Percentiles rank a stretch among this genome's conserved stretches.
Evolutionary conservation across 1,140 invertebrate species (phyloP).

Genomic region (Lasaia peninsularis): DNA sequence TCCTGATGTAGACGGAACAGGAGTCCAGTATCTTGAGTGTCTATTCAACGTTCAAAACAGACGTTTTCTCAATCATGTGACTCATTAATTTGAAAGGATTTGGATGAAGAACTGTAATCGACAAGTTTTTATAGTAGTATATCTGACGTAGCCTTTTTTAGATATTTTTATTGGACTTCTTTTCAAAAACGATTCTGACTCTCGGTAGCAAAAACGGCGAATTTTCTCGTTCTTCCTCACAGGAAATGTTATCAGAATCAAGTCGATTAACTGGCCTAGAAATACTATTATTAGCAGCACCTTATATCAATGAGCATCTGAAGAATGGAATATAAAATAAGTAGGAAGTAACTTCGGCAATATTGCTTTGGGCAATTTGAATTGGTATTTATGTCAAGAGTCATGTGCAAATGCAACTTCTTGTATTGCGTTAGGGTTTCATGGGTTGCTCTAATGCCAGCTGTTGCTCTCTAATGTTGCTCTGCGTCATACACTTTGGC

Average conservation of each 20-base stretch:
- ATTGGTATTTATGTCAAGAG: no score
- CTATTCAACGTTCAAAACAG: background rate
- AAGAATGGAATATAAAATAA: no score
- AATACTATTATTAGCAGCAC: background rate
- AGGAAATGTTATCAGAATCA: no score
- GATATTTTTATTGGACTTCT: background rate
- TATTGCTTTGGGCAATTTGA: no score
- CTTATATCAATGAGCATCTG: slow-evolving; percentile 5
- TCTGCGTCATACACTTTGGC: slow-evolving; percentile 32
- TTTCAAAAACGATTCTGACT: background rate
- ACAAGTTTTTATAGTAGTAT: background rate
- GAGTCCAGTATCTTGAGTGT: background rate
- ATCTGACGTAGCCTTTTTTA: background rate
- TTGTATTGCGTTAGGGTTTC: slow-evolving; percentile 21
- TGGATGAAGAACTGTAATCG: background rate
- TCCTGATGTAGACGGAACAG: background rate
- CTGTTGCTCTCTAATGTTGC: slow-evolving; percentile 30
- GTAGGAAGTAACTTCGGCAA: no score
- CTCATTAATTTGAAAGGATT: slow-evolving; percentile 8
- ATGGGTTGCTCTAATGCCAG: slow-evolving; percentile 30
- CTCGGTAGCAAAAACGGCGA: background rate
- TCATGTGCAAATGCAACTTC: slow-evolving; percentile 26
- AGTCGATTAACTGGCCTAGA: background rate
- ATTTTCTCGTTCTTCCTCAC: no score
- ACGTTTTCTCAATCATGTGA: background rate